phyloP scores from a whole-genome alignment of 2,888 invertebrate genomes.

The Cataglyphis cursor region DNA sequence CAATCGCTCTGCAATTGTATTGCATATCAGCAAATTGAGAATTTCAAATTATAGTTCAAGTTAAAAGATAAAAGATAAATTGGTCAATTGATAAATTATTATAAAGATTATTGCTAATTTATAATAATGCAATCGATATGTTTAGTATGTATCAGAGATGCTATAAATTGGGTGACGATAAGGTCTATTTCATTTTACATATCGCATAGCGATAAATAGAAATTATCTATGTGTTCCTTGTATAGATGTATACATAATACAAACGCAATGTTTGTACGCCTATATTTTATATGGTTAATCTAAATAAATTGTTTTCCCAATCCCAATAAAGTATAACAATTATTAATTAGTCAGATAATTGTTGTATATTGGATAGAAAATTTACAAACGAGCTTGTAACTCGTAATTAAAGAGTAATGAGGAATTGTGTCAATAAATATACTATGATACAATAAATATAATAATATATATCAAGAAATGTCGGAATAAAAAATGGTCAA shows the following conservation, averaged over 20 bases:
- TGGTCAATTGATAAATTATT: slow-evolving; percentile 4
- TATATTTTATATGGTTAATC: background rate
- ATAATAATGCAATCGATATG: slow-evolving; percentile 1
- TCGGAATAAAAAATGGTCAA: slow-evolving; percentile 14
- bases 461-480: background rate
- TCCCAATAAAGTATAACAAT: slow-evolving; percentile 21
- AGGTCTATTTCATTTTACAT: slow-evolving; percentile 9
- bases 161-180: background rate
- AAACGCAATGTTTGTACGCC: slow-evolving; percentile 8
- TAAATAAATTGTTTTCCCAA: slow-evolving; percentile 32
- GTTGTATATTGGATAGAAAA: slow-evolving; percentile 16
- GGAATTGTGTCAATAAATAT: background rate
- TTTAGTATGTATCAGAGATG: background rate
- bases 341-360: background rate
- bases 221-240: slow-evolving; percentile 3
- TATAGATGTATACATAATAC: background rate
- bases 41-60: slow-evolving; percentile 29
- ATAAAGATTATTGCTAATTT: background rate
- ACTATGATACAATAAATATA: too few species aligned
- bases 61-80: slow-evolving; percentile 10
- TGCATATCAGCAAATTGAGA: background rate
- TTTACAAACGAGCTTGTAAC: slow-evolving; percentile 7
- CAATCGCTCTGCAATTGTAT: background rate
- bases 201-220: background rate
- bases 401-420: slow-evolving; percentile 6